Evolutionary conservation across 2,888 invertebrate species (phyloP).

Genomic region (Apeira syringaria): DNA sequence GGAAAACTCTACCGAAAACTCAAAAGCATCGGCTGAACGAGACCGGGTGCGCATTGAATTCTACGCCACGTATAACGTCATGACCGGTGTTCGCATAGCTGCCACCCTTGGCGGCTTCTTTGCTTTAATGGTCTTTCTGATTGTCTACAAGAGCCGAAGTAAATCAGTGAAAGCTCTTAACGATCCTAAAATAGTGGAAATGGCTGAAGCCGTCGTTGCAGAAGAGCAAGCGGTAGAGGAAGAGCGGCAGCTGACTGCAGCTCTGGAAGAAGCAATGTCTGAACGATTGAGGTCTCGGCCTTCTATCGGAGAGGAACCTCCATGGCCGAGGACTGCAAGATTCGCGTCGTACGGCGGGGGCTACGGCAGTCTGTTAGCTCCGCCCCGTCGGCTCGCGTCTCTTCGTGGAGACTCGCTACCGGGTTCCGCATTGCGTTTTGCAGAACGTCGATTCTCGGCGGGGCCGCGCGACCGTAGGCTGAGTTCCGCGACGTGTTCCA

Average conservation of each 20-base stretch:
- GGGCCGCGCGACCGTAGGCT: constrained; percentile 84
- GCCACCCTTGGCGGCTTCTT: constrained; percentile 96
- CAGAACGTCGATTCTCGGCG: constrained; percentile 76
- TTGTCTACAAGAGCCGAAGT: constrained; percentile 94
- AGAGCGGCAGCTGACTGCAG: constrained; percentile 89
- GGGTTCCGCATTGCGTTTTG: constrained; percentile 81
- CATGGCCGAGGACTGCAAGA: constrained; percentile 69
- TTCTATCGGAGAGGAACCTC: constrained; percentile 88
- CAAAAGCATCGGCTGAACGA: constrained; percentile 81
- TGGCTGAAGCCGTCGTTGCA: constrained; percentile 90
- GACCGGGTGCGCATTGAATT: constrained; percentile 91
- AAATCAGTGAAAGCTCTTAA: constrained; percentile 89
- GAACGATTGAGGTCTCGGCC: constrained; percentile 79
- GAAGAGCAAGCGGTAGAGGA: constrained; percentile 87
- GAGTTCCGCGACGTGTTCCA: constrained; percentile 93
- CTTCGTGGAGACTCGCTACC: constrained; percentile 84
- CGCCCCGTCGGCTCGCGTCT: constrained; percentile 86
- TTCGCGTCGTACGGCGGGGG: constrained; percentile 82
- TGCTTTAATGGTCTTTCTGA: constrained; percentile 94
- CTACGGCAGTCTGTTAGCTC: constrained; percentile 88
- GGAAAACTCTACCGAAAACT: constrained; percentile 64
- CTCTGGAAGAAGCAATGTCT: constrained; percentile 85
- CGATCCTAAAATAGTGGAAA: constrained; percentile 91
- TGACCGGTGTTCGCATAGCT: constrained; percentile 96
- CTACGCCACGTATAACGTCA: constrained; percentile 95